phyloP scores from a whole-genome alignment of 1,140 invertebrate species.

The Scaptomyza hsui region DNA sequence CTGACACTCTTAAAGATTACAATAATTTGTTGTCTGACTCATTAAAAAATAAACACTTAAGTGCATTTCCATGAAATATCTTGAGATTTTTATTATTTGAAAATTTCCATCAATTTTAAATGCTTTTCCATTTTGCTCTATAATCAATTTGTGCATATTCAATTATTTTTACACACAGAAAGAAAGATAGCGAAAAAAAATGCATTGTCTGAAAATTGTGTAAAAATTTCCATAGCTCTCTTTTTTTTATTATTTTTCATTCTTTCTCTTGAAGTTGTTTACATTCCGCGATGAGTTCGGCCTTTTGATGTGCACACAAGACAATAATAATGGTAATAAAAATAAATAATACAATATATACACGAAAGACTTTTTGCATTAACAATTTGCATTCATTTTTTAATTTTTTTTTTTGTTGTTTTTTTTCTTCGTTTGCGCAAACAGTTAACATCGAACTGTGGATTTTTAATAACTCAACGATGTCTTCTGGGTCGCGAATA shows the following conservation, averaged over 20 bases:
- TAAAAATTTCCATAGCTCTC: constrained; percentile 49
- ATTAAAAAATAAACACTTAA: too few relatives aligned
- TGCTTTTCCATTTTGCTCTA: too few relatives aligned
- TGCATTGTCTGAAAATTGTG: constrained; percentile 14
- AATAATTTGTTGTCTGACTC: too few relatives aligned
- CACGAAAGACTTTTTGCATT: constrained; percentile 22
- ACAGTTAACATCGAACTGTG: constrained; percentile 59
- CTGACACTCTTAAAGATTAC: too few relatives aligned
- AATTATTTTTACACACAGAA: too few relatives aligned
- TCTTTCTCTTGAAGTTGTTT: constrained; percentile 9
- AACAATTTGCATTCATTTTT: constrained; percentile 36
- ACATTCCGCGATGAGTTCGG: constrained; percentile 22
- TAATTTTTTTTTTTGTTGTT: constrained; percentile 7
- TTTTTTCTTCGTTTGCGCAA: constrained; percentile 42
- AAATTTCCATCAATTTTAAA: too few relatives aligned
- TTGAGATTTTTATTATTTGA: too few relatives aligned
- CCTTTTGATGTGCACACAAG: constrained; percentile 21
- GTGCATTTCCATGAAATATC: too few relatives aligned
- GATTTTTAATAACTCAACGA: constrained; percentile 54
- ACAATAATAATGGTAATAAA: constrained; percentile 36
- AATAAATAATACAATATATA: constrained; percentile 23
- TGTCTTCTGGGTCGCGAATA: constrained; percentile 26
- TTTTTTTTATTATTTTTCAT: too few relatives aligned
- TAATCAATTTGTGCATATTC: too few relatives aligned
- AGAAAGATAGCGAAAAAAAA: too few relatives aligned